Conservation (phyloP, 1,140 invertebrate genomes). For the Pseudomyrmex gracilis region DNA sequence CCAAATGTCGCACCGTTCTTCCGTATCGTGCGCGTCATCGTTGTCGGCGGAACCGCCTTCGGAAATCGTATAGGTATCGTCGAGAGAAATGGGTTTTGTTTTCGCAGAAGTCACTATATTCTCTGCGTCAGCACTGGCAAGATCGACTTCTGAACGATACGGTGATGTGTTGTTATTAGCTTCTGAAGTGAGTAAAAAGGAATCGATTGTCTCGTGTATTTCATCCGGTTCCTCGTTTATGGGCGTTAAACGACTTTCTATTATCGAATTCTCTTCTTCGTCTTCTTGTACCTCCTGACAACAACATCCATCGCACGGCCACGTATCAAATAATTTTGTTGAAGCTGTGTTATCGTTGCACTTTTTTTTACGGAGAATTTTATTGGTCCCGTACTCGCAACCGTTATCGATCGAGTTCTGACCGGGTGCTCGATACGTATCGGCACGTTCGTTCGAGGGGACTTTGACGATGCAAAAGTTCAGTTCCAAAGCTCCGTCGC, state of each 20-base stretch:
- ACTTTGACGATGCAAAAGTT: constrained; percentile 58
- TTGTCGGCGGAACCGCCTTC: constrained; percentile 28
- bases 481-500: constrained; percentile 29
- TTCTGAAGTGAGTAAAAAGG: not conserved
- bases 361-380: not conserved
- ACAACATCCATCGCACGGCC: constrained; percentile 18
- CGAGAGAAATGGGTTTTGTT: not conserved
- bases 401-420: not conserved
- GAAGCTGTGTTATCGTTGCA: not conserved
- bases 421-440: not conserved
- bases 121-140: not conserved
- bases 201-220: not conserved
- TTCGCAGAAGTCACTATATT: not conserved
- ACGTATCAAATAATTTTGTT: not conserved
- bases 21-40: constrained; percentile 1
- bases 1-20: not conserved
- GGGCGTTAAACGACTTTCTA: constrained; percentile 30
- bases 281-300: constrained; percentile 17
- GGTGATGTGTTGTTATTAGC: not conserved
- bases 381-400: not conserved
- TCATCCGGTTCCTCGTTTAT: constrained; percentile 51
- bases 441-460: not conserved
- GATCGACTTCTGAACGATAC: not conserved
- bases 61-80: constrained; percentile 52
- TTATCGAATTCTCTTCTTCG: not conserved